phyloP scores from a whole-genome alignment of 2,888 invertebrate genomes.

The Eupithecia inturbata region DNA sequence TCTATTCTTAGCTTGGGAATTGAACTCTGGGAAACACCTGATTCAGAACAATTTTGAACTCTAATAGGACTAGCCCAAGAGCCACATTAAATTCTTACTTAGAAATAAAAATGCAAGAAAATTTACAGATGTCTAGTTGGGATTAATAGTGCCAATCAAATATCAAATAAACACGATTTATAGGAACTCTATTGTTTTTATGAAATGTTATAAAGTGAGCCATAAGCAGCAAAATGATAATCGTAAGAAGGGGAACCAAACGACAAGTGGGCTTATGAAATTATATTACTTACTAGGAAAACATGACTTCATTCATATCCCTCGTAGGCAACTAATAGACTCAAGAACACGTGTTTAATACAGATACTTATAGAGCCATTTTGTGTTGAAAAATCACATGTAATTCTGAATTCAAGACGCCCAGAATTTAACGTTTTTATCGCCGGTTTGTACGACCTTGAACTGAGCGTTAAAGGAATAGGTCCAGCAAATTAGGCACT shows the following conservation, averaged over 20 bases:
- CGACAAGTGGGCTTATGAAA: background rate
- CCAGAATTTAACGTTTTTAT: background rate
- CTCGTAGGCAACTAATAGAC: background rate
- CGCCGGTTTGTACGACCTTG: conserved; percentile 34
- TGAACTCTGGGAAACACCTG: conserved; percentile 11
- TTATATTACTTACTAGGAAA: background rate
- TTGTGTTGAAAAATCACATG: background rate
- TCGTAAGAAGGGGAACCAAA: background rate
- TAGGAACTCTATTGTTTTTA: background rate
- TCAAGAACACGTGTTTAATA: background rate
- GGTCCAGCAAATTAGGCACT: conserved; percentile 38
- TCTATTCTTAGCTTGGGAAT: conserved; percentile 23
- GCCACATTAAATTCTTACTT: background rate
- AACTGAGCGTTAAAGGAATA: conserved; percentile 41
- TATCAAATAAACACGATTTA: background rate
- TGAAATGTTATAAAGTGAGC: background rate
- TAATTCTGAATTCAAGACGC: background rate
- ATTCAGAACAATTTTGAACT: background rate
- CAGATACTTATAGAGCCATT: background rate
- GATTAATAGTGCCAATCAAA: background rate
- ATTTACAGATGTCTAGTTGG: background rate
- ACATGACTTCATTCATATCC: background rate
- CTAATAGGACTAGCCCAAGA: background rate
- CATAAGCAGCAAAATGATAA: background rate
- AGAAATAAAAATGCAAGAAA: background rate